Conservation (phyloP, 2,797 vertebrate species). For the Chelmon rostratus region DNA sequence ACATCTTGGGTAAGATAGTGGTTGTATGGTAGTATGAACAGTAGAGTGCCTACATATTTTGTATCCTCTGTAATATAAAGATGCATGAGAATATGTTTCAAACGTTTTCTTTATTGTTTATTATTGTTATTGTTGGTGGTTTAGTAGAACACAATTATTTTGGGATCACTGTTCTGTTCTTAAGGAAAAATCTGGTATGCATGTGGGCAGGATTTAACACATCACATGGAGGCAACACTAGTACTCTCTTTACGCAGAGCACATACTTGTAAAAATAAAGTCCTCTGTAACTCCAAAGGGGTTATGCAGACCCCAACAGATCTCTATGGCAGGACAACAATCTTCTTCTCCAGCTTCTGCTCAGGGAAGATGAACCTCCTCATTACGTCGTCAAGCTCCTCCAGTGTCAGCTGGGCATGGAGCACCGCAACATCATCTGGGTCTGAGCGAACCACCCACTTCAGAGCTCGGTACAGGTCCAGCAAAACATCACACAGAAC, state of each 20-base stretch:
- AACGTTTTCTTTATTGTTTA: background rate
- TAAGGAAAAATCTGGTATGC: background rate
- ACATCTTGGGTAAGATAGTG: background rate
- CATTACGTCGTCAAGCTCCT: conserved; percentile 91
- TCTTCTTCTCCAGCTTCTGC: conserved; percentile 93
- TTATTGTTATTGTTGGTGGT: conserved; percentile 30
- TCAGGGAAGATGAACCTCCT: conserved; percentile 90
- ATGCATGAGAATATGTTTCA: background rate
- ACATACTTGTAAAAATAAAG: background rate
- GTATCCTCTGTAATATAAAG: background rate
- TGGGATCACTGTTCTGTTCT: background rate
- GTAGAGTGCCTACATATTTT: background rate
- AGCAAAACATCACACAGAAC: conserved; percentile 91
- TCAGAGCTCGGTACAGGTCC: conserved; percentile 94
- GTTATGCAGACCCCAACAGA: background rate
- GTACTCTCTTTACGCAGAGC: background rate
- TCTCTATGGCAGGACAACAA: conserved; percentile 89
- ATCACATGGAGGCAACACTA: background rate
- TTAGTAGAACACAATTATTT: background rate
- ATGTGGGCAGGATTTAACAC: background rate
- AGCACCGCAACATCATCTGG: conserved; percentile 86
- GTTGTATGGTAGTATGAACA: background rate
- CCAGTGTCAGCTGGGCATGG: conserved; percentile 93
- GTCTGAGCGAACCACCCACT: conserved; percentile 87
- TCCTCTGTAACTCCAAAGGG: background rate